Evolutionary conservation across 2,797 vertebrate genomes (phyloP).

Genomic region (Propithecus deckenii): DNA sequence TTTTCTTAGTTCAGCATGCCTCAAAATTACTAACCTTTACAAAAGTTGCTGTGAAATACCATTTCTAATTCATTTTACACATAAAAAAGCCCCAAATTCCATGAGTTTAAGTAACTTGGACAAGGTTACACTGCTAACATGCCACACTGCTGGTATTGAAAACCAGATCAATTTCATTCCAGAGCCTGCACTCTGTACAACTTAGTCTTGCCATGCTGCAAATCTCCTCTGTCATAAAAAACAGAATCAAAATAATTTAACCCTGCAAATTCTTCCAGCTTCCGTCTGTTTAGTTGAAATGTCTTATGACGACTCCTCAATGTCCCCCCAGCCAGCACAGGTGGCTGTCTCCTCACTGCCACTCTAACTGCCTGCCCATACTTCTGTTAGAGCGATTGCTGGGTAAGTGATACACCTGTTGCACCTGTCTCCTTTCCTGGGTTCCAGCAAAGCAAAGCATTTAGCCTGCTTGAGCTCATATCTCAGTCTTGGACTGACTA

Average conservation of each 20-base stretch:
- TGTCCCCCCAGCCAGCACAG: background rate
- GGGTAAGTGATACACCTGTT: background rate
- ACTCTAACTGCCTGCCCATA: background rate
- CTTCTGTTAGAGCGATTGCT: background rate
- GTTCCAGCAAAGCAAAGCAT: background rate
- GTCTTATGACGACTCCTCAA: background rate
- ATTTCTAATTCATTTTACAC: constrained; percentile 27
- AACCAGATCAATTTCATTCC: background rate
- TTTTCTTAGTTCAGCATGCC: background rate
- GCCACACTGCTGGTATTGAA: background rate
- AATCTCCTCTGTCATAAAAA: background rate
- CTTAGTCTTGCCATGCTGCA: background rate
- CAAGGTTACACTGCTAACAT: background rate
- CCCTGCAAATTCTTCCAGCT: background rate
- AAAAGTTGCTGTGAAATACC: background rate
- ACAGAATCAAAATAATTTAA: background rate
- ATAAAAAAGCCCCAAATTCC: background rate
- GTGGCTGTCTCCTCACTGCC: background rate
- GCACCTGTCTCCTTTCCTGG: background rate
- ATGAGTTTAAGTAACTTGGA: constrained; percentile 6
- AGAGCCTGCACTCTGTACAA: background rate
- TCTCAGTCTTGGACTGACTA: background rate
- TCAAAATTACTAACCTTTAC: background rate
- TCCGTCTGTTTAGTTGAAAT: background rate
- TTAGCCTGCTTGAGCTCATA: background rate